Conservation (phyloP, 1,140 invertebrate species). For the Psix sp. region DNA sequence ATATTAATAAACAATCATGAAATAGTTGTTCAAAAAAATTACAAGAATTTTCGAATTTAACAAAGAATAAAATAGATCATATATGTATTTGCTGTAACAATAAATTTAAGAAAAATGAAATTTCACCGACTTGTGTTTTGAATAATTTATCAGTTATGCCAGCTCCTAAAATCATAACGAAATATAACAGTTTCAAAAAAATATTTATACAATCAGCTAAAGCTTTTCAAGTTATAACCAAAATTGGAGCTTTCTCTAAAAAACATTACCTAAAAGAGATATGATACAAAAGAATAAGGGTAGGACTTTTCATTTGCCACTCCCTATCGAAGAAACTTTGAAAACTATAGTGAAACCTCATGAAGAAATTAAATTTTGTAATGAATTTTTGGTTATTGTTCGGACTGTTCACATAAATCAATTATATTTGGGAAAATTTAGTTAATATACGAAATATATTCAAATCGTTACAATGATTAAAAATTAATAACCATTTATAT, state of each 20-base stretch:
- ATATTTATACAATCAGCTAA: slow-evolving; percentile 66
- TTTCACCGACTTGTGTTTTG: slow-evolving; percentile 7
- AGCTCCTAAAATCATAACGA: background rate
- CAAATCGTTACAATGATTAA: slow-evolving; percentile 11
- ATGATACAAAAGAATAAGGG: background rate
- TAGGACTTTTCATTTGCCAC: slow-evolving; percentile 56
- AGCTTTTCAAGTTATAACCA: slow-evolving; percentile 59
- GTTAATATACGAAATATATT: slow-evolving; percentile 15
- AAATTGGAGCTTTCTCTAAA: slow-evolving; percentile 1
- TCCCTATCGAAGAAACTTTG: slow-evolving; percentile 61
- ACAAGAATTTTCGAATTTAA: too few relatives aligned
- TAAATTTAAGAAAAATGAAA: slow-evolving; percentile 1
- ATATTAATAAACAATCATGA: too few relatives aligned
- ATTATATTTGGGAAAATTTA: slow-evolving; percentile 25
- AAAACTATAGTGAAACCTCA: slow-evolving; percentile 52
- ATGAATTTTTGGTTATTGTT: slow-evolving; percentile 10
- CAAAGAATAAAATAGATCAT: background rate
- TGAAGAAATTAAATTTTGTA: background rate
- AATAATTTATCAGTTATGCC: slow-evolving; percentile 3
- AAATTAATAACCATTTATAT: slow-evolving; percentile 13
- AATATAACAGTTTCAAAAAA: slow-evolving; percentile 47
- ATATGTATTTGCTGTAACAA: slow-evolving; percentile 5
- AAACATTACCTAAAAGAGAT: slow-evolving; percentile 5
- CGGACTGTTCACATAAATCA: slow-evolving; percentile 1
- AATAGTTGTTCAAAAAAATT: too few relatives aligned